Conservation (phyloP, 2,888 invertebrate species). For the Cremastobaeus sp. region DNA sequence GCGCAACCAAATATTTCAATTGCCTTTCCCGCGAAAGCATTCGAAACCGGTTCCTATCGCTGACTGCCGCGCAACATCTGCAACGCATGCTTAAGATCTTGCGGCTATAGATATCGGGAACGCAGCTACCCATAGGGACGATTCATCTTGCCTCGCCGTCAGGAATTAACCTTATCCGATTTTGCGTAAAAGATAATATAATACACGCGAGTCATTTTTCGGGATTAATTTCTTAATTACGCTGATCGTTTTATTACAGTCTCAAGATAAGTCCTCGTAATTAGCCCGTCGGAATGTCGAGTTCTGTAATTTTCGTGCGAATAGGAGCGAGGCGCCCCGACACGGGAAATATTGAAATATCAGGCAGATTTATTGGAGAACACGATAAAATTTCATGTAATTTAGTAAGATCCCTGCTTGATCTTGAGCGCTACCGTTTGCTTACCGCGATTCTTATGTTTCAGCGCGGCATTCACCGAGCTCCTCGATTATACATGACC, state of each 20-base stretch:
- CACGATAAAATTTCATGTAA: constrained; percentile 40
- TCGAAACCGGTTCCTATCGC: constrained; percentile 51
- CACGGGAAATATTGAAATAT: constrained; percentile 41
- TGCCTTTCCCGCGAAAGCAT: constrained; percentile 44
- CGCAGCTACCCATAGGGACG: constrained; percentile 65
- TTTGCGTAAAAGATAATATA: constrained; percentile 17
- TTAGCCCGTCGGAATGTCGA: constrained; percentile 23
- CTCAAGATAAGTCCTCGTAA: constrained; percentile 32
- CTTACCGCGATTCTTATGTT: constrained; percentile 37
- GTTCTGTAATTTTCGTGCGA: constrained; percentile 24
- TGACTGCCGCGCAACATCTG: constrained; percentile 29
- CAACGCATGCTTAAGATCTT: constrained; percentile 47
- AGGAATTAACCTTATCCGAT: constrained; percentile 46
- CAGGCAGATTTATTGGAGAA: constrained; percentile 26
- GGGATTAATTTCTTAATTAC: constrained; percentile 46
- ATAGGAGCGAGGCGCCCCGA: not conserved
- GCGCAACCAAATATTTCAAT: constrained; percentile 46
- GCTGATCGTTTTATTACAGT: constrained; percentile 20
- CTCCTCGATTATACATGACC: constrained; percentile 8
- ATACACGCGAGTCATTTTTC: constrained; percentile 28
- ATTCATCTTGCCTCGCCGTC: constrained; percentile 63
- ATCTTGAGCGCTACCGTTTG: constrained; percentile 29
- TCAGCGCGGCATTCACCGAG: constrained; percentile 4
- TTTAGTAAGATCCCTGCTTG: constrained; percentile 27
- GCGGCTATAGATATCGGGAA: constrained; percentile 58